Conservation (phyloP, 2,797 vertebrate genomes). For the Protosalanx chinensis region DNA sequence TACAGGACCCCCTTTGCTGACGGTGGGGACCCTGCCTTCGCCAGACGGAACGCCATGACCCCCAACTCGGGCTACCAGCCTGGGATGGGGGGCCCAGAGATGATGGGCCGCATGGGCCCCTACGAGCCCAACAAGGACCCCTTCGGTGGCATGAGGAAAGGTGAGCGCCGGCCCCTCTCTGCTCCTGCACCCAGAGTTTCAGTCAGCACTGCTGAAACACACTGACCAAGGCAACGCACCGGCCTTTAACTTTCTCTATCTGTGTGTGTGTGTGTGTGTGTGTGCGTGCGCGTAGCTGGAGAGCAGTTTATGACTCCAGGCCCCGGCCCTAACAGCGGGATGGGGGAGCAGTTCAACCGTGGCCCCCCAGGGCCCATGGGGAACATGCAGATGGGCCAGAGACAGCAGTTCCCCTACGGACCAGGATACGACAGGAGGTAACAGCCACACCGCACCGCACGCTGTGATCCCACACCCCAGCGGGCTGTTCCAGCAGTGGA, state of each 20-base stretch:
- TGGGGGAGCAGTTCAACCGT: slow-evolving; percentile 92
- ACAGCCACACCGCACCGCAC: background rate
- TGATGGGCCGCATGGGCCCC: slow-evolving; percentile 89
- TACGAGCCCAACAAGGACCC: slow-evolving; percentile 97
- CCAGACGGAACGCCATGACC: slow-evolving; percentile 92
- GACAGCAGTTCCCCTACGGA: slow-evolving; percentile 90
- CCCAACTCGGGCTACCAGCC: slow-evolving; percentile 96
- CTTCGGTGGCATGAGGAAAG: slow-evolving; percentile 97
- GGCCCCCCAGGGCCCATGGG: slow-evolving; percentile 84
- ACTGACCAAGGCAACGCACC: background rate
- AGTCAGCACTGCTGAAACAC: background rate
- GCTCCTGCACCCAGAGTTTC: background rate
- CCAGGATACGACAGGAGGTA: slow-evolving; percentile 94
- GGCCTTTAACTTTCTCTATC: background rate
- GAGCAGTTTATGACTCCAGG: slow-evolving; percentile 94
- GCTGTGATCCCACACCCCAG: background rate
- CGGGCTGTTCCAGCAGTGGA: too few species aligned
- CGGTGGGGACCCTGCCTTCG: slow-evolving; percentile 89
- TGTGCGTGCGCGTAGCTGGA: slow-evolving; percentile 68
- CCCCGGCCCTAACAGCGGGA: slow-evolving; percentile 88
- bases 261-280: background rate
- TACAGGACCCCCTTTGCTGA: slow-evolving; percentile 97
- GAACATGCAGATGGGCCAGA: slow-evolving; percentile 90
- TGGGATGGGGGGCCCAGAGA: slow-evolving; percentile 89
- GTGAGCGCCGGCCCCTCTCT: slow-evolving; percentile 58